phyloP scores from a whole-genome alignment of 2,888 invertebrate genomes.

The Drepanosiphum platanoidis region DNA sequence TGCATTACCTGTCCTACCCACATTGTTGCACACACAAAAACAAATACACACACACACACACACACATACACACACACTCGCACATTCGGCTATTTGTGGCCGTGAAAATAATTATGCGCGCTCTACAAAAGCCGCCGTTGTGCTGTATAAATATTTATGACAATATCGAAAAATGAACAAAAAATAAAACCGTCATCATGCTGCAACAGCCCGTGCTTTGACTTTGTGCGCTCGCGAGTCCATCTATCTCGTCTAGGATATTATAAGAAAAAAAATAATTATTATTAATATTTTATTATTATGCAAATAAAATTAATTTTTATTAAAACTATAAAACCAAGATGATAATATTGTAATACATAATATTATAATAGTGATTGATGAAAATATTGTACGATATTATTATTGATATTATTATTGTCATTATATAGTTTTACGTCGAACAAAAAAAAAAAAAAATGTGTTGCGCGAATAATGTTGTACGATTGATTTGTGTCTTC shows the following conservation, averaged over 20 bases:
- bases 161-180: no score
- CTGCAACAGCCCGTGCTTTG: conserved; percentile 5
- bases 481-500: conserved; percentile 12
- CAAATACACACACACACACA: no score
- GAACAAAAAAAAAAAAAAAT: no score
- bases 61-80: no score
- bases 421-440: conserved; percentile 12
- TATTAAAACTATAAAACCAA: background rate
- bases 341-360: no score
- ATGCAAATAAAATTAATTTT: background rate
- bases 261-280: background rate
- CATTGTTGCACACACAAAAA: conserved; percentile 18
- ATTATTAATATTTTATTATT: no score
- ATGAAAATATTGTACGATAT: no score
- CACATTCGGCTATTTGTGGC: conserved; percentile 6
- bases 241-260: background rate
- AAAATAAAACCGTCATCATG: no score
- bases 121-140: conserved; percentile 29
- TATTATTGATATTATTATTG: no score
- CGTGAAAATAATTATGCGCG: no score
- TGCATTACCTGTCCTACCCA: background rate
- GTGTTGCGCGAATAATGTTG: background rate
- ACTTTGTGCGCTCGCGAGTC: background rate
- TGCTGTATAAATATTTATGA: conserved; percentile 6
- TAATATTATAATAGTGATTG: no score